Evolutionary conservation across 2,797 vertebrate species (phyloP), one percentile per base, ranked within the genome.

Genomic region (Acipenser oxyrinchus): DNA sequence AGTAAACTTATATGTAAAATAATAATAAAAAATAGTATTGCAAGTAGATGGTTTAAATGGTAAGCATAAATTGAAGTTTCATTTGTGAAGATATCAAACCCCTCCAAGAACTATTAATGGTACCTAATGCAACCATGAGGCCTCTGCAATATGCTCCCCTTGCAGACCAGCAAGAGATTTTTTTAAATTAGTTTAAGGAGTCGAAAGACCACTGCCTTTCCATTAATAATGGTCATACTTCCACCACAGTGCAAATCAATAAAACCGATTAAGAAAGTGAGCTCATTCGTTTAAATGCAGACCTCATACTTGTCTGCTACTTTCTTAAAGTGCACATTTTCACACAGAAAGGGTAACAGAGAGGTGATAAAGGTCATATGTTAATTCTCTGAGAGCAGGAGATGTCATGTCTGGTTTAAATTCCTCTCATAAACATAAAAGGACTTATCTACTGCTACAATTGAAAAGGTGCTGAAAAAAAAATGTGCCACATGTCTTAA

Each of bases 341-440:
- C 62, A 12, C 6, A 7, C 7, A 60, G 10, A 7, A 13, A 12
- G 5, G 58, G 58, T 67, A 65, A 57, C 61, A 23, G 57, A 58
- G 37, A 13, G 12, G 37, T 60, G 66, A 51, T 1, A 49, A n/a
- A 15, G 55, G n/a, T 48, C 2, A 57, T 10, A 9, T 12, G 8
- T n/a, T 50, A 10, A 37, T 15, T 15, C 55, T 66, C 57, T 12
- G n/a, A 51, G n/a, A n/a, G 49, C 18, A 37, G 48, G 37, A 37
- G 48, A 4, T 37, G 3, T 37, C 37, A 37, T 37, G 37, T 5
- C 37, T 37, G 5, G 37, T 4, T 37, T 37, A 37, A 37, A 37
- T 66, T 55, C 1, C 49, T 23, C 60, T 66, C 66, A 65, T 81
- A 83, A 78, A 84, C 79, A 69, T 64, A 50, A 37, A 6, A 60